A percentile compares a stretch with the other conserved stretches of the same genome.
Evolutionary conservation across 2,888 invertebrate species (phyloP).

Genomic region (Desoria tigrina): DNA sequence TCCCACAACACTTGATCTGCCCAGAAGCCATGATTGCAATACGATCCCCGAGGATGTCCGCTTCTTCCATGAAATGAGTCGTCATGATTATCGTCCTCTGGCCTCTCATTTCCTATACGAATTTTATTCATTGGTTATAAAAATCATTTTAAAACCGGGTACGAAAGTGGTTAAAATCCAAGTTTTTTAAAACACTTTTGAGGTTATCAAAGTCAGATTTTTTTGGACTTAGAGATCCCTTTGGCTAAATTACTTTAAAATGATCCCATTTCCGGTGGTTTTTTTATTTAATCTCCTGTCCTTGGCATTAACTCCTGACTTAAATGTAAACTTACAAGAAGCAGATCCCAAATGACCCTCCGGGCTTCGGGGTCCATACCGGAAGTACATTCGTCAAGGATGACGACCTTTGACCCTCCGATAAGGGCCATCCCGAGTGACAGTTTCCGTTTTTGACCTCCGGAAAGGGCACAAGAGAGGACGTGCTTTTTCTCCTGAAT

Average conservation of each 20-base stretch:
- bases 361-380: constrained; percentile 62
- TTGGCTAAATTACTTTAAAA: too few species aligned
- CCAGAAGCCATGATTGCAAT: constrained; percentile 82
- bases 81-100: constrained; percentile 79
- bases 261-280: too few species aligned
- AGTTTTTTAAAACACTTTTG: constrained; percentile 2
- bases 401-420: constrained; percentile 68
- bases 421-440: constrained; percentile 83
- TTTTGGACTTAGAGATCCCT: background rate
- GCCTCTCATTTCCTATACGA: constrained; percentile 61
- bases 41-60: constrained; percentile 84
- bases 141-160: too few species aligned
- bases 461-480: constrained; percentile 70
- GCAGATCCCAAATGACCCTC: constrained; percentile 56
- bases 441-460: constrained; percentile 89
- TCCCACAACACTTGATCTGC: constrained; percentile 73
- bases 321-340: too few species aligned
- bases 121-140: background rate
- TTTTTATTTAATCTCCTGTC: too few species aligned
- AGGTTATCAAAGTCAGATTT: background rate
- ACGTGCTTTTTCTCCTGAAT: constrained; percentile 66
- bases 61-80: constrained; percentile 96
- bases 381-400: constrained; percentile 62
- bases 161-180: background rate
- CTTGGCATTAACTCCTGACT: too few species aligned